Evolutionary conservation across 2,888 invertebrate genomes (phyloP), one percentile per base, ranked within the genome.

Genomic region (Nemotelus nigrinus): DNA sequence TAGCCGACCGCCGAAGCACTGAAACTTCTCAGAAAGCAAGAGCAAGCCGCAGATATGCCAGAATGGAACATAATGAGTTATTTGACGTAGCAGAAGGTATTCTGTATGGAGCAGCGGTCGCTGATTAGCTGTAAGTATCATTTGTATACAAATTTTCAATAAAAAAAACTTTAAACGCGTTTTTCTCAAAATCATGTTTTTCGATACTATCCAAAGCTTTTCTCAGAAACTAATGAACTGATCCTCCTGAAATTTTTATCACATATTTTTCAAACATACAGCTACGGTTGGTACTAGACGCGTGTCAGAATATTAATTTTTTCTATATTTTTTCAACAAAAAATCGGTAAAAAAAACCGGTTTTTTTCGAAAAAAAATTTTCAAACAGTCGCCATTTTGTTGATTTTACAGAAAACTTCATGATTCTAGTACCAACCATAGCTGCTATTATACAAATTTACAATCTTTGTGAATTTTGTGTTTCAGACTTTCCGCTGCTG

Each of bases 141-240:
- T 25, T 58, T n/a, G n/a, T n/a, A n/a, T n/a, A n/a, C n/a, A n/a
- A n/a, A n/a, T 58, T 58, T 58, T 58, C 6, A 58, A 25, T 25
- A 58, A 58, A n/a, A 58, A 58, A n/a, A 58, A 58, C 25, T 58
- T 58, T n/a, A 58, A 58, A 58, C 58, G 58, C 6, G 58, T 58
- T 5, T n/a, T n/a, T 58, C 58, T 58, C 58, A 6, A 5, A 8
- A 50, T 50, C 8, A 50, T 50, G 5, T 5, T 50, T 50, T 58
- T 58, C 25, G 10, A 58, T 58, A 25, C 25, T 7, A 25, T 58
- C 3, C 25, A 25, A 58, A 58, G 25, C 10, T n/a, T n/a, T 58
- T 58, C 58, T 58, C 58, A 4, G 58, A 58, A 58, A 58, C 58
- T 7, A 58, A 58, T n/a, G n/a, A n/a, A n/a, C n/a, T 58, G 58